phyloP scores from a whole-genome alignment of 2,797 vertebrate genomes.

The Tokudaia muenninki region DNA sequence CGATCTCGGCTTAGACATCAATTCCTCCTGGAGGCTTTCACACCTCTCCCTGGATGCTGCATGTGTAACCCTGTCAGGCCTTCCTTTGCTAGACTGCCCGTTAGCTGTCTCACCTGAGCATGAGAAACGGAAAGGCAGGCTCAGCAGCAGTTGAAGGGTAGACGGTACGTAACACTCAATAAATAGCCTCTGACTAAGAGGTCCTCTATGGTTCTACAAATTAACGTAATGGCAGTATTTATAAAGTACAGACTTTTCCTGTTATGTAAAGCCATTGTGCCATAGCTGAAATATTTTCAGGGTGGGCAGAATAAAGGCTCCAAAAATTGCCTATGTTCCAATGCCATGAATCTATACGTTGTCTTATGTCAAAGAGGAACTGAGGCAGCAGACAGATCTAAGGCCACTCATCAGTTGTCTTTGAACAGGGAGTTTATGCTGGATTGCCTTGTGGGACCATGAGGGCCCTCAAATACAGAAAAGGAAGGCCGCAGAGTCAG shows the following conservation, averaged over 20 bases:
- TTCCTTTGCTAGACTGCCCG: not conserved
- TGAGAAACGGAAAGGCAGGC: not conserved
- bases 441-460: not conserved
- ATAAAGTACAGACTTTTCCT: not conserved
- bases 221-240: not conserved
- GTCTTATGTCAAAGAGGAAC: not conserved
- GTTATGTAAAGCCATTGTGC: not conserved
- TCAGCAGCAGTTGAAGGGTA: not conserved
- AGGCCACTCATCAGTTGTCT: not conserved
- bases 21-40: not conserved
- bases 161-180: not conserved
- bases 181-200: not conserved
- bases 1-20: not conserved
- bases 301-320: not conserved
- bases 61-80: no score
- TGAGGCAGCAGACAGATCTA: not conserved
- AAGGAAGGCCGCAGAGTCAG: not conserved
- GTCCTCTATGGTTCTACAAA: not conserved
- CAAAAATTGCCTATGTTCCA: not conserved
- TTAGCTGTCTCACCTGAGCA: not conserved
- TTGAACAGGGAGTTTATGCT: not conserved
- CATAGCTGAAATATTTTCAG: slow-evolving; percentile 3
- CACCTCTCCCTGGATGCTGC: not conserved
- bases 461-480: not conserved
- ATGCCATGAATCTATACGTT: not conserved